phyloP scores from a whole-genome alignment of 2,113 vertebrate species.

The Amblyornis subalaris region DNA sequence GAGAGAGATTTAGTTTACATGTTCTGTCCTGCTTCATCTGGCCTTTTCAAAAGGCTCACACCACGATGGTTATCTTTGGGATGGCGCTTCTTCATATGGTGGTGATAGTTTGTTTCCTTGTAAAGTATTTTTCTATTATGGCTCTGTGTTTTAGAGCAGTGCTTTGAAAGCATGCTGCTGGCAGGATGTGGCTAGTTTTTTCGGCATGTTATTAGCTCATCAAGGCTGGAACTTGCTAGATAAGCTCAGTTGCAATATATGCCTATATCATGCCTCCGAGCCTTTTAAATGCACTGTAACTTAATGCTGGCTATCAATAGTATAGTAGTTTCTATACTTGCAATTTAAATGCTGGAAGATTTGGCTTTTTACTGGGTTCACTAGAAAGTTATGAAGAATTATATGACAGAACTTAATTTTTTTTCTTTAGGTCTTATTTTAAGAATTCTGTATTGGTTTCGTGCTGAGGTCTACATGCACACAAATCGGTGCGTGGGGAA shows the following conservation, averaged over 20 bases:
- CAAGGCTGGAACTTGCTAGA: neutral
- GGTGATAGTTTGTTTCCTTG: neutral
- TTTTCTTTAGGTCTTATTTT: neutral
- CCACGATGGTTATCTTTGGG: neutral
- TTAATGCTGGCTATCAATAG: neutral
- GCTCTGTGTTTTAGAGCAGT: neutral
- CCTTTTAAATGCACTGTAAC: neutral
- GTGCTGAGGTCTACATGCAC: neutral
- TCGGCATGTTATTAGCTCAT: neutral
- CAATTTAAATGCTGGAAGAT: neutral
- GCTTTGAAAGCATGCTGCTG: neutral
- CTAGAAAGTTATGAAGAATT: neutral
- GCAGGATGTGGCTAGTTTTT: neutral
- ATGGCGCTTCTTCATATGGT: neutral
- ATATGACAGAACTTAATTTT: neutral
- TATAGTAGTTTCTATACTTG: neutral
- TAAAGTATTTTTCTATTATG: neutral
- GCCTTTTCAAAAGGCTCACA: neutral
- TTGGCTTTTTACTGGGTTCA: neutral
- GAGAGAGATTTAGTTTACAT: neutral
- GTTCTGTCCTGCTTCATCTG: neutral
- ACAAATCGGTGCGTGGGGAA: fast-evolving
- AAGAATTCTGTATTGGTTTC: neutral
- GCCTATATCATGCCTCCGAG: neutral
- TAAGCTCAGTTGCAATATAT: neutral